A percentile compares a stretch with the other conserved stretches of the same genome.
phyloP scores from a whole-genome alignment of 2,113 vertebrate genomes.

The Mungos mungo region DNA sequence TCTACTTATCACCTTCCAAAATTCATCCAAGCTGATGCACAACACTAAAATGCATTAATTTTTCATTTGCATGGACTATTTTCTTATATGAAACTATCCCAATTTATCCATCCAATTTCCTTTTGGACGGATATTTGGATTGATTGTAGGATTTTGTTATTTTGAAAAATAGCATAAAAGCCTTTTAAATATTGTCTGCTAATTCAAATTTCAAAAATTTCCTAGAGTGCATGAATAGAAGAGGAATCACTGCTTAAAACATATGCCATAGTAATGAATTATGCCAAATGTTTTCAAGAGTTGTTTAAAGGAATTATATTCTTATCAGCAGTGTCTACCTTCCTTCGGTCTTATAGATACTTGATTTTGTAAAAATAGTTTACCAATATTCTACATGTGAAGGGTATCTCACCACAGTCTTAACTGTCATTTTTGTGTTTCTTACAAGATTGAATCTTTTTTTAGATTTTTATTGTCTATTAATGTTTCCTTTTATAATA shows the following conservation, averaged over 20 bases:
- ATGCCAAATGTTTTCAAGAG: conserved; percentile 2
- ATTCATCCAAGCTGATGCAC: not conserved
- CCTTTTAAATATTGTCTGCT: not conserved
- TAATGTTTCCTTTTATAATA: not conserved
- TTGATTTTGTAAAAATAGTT: not conserved
- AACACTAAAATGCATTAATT: conserved; percentile 22
- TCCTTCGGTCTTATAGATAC: not conserved
- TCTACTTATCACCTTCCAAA: not conserved
- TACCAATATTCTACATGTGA: not conserved
- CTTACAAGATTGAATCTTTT: not conserved
- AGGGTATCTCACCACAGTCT: not conserved
- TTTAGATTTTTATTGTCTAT: not conserved
- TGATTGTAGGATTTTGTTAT: conserved; percentile 7
- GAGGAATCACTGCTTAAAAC: not conserved
- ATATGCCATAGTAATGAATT: not conserved
- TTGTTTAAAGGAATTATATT: not conserved
- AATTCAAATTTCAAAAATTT: conserved; percentile 44
- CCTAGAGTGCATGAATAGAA: not conserved
- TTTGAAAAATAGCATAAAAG: not conserved
- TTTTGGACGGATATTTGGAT: not conserved
- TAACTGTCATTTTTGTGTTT: not conserved
- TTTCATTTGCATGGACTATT: not conserved
- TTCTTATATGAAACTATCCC: not conserved
- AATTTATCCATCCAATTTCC: not conserved
- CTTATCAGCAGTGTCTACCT: not conserved